Evolutionary conservation across 1,140 invertebrate genomes (phyloP).

Genomic region (Pantala flavescens): DNA sequence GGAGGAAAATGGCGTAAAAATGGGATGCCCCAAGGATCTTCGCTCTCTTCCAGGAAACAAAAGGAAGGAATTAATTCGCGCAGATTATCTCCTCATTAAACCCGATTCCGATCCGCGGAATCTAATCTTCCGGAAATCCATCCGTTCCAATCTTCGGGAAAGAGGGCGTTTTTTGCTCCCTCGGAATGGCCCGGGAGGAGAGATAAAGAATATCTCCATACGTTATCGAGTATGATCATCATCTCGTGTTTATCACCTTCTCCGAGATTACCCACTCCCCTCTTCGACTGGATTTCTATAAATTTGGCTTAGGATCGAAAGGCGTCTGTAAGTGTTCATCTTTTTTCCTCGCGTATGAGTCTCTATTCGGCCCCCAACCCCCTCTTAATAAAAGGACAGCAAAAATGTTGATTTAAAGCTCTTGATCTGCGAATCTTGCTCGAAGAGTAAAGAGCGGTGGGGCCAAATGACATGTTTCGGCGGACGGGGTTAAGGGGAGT

Average conservation of each 20-base stretch:
- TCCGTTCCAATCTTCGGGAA: too few species aligned
- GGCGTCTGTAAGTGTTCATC: background rate
- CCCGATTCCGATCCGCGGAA: too few species aligned
- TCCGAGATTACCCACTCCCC: background rate
- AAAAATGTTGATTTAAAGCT: slow-evolving; percentile 8
- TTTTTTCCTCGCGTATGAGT: background rate
- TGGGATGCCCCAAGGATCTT: too few species aligned
- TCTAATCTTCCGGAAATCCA: too few species aligned
- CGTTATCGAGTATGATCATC: background rate
- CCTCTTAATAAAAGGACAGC: slow-evolving; percentile 1
- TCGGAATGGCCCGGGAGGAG: background rate
- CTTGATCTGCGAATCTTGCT: slow-evolving; percentile 8
- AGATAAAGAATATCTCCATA: background rate
- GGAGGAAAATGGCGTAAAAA: too few species aligned
- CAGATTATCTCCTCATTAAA: too few species aligned
- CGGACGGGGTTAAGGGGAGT: background rate
- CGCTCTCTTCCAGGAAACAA: too few species aligned
- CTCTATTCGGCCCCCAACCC: background rate
- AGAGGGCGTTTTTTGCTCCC: too few species aligned
- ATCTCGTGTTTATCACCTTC: background rate
- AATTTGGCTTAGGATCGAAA: background rate
- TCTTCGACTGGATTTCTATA: background rate
- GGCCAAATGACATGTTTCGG: background rate
- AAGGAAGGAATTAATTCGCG: too few species aligned
- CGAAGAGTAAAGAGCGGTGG: background rate